These are phyloP conservation scores for Potorous gilbertii DNA, from an alignment of 2,797 vertebrate species.

Conservation along the genomic window DNA sequence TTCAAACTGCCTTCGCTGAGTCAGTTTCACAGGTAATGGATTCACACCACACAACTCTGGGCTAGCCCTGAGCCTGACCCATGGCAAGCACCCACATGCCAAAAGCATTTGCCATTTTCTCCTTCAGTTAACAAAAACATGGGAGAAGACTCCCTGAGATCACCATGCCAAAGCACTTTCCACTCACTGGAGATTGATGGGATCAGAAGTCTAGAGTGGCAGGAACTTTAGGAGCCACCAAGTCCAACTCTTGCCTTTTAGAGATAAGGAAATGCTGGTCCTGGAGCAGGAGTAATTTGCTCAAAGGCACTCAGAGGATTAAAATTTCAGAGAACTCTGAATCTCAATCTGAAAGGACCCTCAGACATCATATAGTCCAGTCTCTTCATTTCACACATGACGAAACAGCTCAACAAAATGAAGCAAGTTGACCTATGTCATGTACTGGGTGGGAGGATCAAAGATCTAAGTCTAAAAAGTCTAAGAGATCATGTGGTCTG, in stretches of 20 bases:
- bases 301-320: background rate
- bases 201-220: background rate
- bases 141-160: background rate
- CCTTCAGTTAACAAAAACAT: background rate
- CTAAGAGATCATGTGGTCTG: background rate
- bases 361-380: background rate
- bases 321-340: background rate
- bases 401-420: background rate
- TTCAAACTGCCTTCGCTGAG: background rate
- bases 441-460: background rate
- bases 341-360: background rate
- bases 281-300: background rate
- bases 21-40: background rate
- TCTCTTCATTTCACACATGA: background rate
- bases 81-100: background rate
- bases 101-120: background rate
- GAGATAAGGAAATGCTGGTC: background rate
- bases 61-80: background rate
- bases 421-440: background rate
- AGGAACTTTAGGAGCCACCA: background rate
- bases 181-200: background rate
- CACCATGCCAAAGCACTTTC: background rate
- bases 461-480: constrained; percentile 2
- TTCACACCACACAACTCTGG: background rate
- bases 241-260: background rate